Percentiles rank a stretch among this genome's conserved stretches.
phyloP scores from a whole-genome alignment of 2,888 invertebrate species.

The Heliconius ismenius region DNA sequence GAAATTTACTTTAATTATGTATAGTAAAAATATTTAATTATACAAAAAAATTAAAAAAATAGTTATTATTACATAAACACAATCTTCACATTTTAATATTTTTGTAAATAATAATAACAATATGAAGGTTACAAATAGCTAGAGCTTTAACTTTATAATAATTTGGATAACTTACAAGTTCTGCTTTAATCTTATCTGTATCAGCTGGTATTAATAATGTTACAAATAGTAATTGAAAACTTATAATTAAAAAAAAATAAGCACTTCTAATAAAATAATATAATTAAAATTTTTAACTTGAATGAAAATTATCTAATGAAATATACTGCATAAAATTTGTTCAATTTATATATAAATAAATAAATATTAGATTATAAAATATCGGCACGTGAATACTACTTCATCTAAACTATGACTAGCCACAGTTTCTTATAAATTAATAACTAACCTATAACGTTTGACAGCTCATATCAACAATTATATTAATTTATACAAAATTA shows the following conservation, averaged over 20 bases:
- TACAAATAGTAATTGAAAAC: too few species aligned
- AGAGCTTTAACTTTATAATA: not conserved
- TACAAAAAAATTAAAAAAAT: too few species aligned
- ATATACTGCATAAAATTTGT: not conserved
- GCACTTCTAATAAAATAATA: not conserved
- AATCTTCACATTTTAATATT: too few species aligned
- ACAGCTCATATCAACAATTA: slow-evolving; percentile 14
- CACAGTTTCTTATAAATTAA: not conserved
- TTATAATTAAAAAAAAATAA: not conserved
- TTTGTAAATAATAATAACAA: too few species aligned
- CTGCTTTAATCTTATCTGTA: too few species aligned
- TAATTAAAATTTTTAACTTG: not conserved
- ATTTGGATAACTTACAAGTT: not conserved
- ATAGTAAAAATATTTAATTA: too few species aligned
- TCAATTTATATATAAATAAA: not conserved
- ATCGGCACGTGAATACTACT: slow-evolving; percentile 19
- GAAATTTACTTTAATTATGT: too few species aligned
- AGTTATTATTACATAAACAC: too few species aligned
- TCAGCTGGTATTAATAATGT: too few species aligned
- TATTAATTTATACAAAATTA: slow-evolving; percentile 32
- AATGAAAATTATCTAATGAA: not conserved
- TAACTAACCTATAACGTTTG: slow-evolving; percentile 3
- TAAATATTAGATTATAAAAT: not conserved
- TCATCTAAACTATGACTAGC: slow-evolving; percentile 29
- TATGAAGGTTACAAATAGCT: too few species aligned